Evolutionary conservation across 1,140 invertebrate genomes (phyloP).

Genomic region (Drosophila sturtevanti): DNA sequence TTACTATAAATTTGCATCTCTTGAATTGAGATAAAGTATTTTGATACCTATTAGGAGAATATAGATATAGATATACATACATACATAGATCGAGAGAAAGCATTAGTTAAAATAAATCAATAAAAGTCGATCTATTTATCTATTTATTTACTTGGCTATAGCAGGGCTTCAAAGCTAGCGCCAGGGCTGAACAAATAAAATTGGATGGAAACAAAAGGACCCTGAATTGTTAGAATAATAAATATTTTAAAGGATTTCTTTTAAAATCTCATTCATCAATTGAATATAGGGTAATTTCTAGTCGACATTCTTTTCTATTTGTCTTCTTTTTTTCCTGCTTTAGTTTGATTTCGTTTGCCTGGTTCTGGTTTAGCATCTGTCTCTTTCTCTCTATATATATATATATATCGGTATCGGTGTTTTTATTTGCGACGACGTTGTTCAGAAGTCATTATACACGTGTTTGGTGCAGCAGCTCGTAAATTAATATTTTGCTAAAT

Average conservation of each 20-base stretch:
- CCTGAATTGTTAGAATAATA: no score
- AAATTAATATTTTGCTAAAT: slow-evolving; percentile 49
- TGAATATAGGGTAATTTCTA: neutral
- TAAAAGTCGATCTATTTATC: no score
- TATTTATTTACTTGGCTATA: no score
- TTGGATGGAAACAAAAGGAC: no score
- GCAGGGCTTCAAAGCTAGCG: no score
- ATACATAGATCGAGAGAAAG: no score
- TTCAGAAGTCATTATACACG: slow-evolving; percentile 50
- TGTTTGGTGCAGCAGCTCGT: slow-evolving; percentile 51
- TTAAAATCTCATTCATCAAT: no score
- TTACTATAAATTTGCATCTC: slow-evolving; percentile 38
- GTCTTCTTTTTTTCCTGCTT: neutral
- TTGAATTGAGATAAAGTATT: slow-evolving; percentile 24
- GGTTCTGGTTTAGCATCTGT: neutral
- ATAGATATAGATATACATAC: no score
- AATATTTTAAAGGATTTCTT: no score
- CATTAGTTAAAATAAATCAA: no score
- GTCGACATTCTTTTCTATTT: neutral
- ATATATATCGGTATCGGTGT: slow-evolving; percentile 4
- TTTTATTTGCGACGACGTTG: slow-evolving; percentile 35
- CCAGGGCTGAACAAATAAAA: no score
- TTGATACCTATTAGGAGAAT: neutral
- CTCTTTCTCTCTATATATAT: neutral
- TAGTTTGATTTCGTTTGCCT: slow-evolving; percentile 7